Base-by-base conservation (phyloP, 1,140 invertebrate genomes). In the Metaphire vulgaris region DNA sequence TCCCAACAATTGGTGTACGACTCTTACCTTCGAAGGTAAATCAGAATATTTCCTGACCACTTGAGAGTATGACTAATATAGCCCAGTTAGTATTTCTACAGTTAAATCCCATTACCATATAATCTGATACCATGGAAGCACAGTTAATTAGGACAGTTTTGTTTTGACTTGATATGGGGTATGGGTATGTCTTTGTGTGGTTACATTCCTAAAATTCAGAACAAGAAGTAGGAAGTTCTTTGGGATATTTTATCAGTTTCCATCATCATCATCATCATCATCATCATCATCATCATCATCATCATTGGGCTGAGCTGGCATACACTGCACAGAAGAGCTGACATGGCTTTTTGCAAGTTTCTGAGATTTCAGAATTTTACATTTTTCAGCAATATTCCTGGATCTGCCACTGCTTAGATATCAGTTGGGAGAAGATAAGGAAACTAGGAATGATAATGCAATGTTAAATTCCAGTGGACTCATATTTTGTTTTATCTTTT, bases 1-100 rank as follows among this genome's bases (percentile, higher is more conserved):
- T 97, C 83, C 93, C 94, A 0, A 88, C 90, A 70, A 87, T 96
- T 34, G 91, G 90, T 33, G 87, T 93, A 6, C 76, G 75, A 31
- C 69, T 79, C 0, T 31, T 21, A 2, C 79, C 79, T 12, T 41
- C 34, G 41, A 79, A 77, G 74, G 80, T 33, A n/a, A 65, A n/a
- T n/a, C n/a, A n/a, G n/a, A n/a, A n/a, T n/a, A n/a, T n/a, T n/a
- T n/a, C n/a, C n/a, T n/a, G n/a, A n/a, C n/a, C n/a, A n/a, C n/a
- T n/a, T n/a, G n/a, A n/a, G n/a, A n/a, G n/a, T n/a, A n/a, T n/a
- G n/a, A n/a, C n/a, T n/a, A n/a, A n/a, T n/a, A n/a, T n/a, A n/a
- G n/a, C n/a, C n/a, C n/a, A n/a, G n/a, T n/a, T n/a, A n/a, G n/a
- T n/a, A n/a, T n/a, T n/a, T 31, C 14, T 33, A 16, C 66, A 31